phyloP scores from a whole-genome alignment of 2,113 vertebrate species.

The Periophthalmus modestus region DNA sequence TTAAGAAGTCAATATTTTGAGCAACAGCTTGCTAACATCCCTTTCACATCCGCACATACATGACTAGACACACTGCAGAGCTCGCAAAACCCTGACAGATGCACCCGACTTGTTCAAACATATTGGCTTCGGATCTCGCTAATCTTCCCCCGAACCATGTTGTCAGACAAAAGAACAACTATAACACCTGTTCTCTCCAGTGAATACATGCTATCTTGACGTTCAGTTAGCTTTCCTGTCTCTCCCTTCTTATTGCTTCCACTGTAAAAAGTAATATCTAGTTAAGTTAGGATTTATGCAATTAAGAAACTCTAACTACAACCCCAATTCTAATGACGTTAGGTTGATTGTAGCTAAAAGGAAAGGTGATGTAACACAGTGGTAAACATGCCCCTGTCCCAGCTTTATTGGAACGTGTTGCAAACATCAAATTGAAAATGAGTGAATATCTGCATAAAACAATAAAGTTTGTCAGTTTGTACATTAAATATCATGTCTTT shows the following conservation, averaged over 20 bases:
- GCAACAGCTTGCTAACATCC: not conserved
- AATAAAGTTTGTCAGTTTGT: no score
- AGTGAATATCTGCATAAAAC: no score
- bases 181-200: constrained; percentile 65
- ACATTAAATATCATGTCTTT: no score
- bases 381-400: no score
- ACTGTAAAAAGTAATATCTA: no score
- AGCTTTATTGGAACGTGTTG: no score
- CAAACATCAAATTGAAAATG: no score
- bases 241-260: constrained; percentile 30
- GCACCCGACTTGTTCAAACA: constrained; percentile 23
- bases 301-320: no score
- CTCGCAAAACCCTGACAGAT: constrained; percentile 25
- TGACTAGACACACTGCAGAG: not conserved
- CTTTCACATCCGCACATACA: not conserved
- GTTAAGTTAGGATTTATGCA: no score
- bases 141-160: constrained; percentile 49
- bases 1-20: not conserved
- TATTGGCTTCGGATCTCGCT: constrained; percentile 52
- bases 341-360: no score
- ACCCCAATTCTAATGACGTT: no score
- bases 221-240: constrained; percentile 56
- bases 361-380: no score
- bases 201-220: constrained; percentile 37
- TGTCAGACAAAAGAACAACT: constrained; percentile 49